Evolutionary conservation across 2,888 invertebrate species (phyloP), one percentile per base, ranked within the genome.

Genomic region (Alitta virens): DNA sequence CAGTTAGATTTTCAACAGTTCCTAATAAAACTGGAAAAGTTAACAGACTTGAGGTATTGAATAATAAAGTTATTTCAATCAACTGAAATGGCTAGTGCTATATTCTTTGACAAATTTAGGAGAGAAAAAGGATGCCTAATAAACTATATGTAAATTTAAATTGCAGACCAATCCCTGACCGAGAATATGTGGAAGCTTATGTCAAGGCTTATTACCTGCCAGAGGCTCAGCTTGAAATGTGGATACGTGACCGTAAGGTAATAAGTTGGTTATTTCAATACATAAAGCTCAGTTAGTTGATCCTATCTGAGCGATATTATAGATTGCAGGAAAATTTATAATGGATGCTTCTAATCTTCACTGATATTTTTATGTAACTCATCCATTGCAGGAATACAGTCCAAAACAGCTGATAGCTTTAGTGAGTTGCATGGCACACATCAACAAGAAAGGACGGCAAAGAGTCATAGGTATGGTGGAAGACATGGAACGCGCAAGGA

Each of bases 131-230:
- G 16, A 40, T 40, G 9, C 40, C 40, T 40, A 21, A 46, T 16
- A 21, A 18, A 46, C n/a, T 18, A 7, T 46, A 16, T 46, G n/a
- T 18, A n/a, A 46, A 46, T 46, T 33, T 46, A 46, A 7, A 46
- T 9, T 46, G 21, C 68, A 80, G 83, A 65, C 94, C 94, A 1
- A 75, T 94, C 18, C 94, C 96, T 0, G 91, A 91, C 75, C 88
- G 90, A 68, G 90, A 91, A 60, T 93, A 91, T 75, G 96, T 98
- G 0, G 97, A 98, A 82, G 87, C 88, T 60, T 99, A 95, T 78
- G 91, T 99, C 0, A 98, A 98, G 80, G 96, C 97, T 0, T 99
- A 91, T 80, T 99, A 99, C 84, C 85, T 94, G 70, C 92, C 95
- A 0, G 90, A 95, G 74, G 87, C 87, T 64, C 90, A 89, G 59